Conservation (phyloP, 2,113 vertebrate genomes). For the Cottus gobio region DNA sequence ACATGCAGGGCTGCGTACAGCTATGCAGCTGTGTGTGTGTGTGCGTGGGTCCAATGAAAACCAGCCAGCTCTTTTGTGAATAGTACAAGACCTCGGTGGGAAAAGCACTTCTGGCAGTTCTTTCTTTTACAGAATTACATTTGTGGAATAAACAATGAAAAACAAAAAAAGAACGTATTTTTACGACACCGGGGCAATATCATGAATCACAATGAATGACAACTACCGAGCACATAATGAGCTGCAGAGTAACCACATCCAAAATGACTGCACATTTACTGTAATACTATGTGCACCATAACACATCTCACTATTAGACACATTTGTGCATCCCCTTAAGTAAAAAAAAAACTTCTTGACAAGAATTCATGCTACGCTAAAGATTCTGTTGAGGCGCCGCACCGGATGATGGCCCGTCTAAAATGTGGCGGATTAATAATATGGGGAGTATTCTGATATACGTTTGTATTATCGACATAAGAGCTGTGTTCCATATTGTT, state of each 20-base stretch:
- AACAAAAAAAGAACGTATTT: conserved; percentile 9
- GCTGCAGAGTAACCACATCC: neutral
- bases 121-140: conserved; percentile 8
- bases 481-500: conserved; percentile 44
- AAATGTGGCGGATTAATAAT: neutral
- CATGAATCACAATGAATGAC: conserved; percentile 24
- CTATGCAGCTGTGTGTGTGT: conserved; percentile 52
- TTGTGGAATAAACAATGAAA: conserved; percentile 15
- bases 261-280: neutral
- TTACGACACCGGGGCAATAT: conserved; percentile 10
- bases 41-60: conserved; percentile 60
- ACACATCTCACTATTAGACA: neutral
- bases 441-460: conserved; percentile 27
- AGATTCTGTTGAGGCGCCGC: neutral
- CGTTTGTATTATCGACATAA: conserved; percentile 70
- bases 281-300: neutral
- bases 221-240: neutral
- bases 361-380: neutral
- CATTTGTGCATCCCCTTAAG: neutral
- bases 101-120: conserved; percentile 41
- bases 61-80: conserved; percentile 74
- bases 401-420: neutral
- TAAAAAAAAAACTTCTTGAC: conserved; percentile 5
- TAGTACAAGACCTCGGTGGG: conserved; percentile 57
- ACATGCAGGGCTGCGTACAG: conserved; percentile 74